Evolutionary conservation across 2,797 vertebrate genomes (phyloP).

Genomic region (Sorex maritimensis): DNA sequence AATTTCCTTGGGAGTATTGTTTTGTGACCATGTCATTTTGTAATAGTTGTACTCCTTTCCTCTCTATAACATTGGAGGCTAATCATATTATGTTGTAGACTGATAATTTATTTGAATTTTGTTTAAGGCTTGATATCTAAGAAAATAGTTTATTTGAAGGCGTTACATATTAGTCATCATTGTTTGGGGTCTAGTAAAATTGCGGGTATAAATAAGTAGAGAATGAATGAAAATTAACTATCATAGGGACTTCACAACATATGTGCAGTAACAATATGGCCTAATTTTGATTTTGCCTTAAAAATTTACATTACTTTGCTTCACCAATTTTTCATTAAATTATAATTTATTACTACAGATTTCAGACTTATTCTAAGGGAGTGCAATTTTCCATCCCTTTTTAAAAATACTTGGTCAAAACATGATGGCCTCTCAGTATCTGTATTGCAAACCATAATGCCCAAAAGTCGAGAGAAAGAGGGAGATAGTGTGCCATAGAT

Average conservation of each 20-base stretch:
- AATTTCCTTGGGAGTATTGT: background rate
- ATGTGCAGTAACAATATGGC: background rate
- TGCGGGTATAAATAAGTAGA: background rate
- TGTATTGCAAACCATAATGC: too few relatives aligned
- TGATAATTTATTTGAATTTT: slow-evolving; percentile 48
- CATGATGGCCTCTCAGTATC: too few relatives aligned
- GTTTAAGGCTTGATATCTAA: slow-evolving; percentile 13
- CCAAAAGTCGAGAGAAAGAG: too few relatives aligned
- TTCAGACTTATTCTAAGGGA: background rate
- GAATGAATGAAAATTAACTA: background rate
- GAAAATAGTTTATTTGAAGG: slow-evolving; percentile 8
- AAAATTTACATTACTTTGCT: background rate
- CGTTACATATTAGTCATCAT: background rate
- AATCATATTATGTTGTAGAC: background rate
- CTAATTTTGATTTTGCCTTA: background rate
- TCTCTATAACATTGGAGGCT: background rate
- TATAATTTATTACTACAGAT: background rate
- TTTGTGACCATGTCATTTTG: background rate
- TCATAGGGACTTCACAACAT: background rate
- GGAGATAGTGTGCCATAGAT: too few relatives aligned
- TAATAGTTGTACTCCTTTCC: background rate
- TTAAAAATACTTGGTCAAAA: background rate
- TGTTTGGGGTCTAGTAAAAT: slow-evolving; percentile 2
- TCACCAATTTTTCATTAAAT: background rate
- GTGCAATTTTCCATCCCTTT: background rate